Conservation (phyloP, 1,140 invertebrate species). For the Drosophila parabipectinata region DNA sequence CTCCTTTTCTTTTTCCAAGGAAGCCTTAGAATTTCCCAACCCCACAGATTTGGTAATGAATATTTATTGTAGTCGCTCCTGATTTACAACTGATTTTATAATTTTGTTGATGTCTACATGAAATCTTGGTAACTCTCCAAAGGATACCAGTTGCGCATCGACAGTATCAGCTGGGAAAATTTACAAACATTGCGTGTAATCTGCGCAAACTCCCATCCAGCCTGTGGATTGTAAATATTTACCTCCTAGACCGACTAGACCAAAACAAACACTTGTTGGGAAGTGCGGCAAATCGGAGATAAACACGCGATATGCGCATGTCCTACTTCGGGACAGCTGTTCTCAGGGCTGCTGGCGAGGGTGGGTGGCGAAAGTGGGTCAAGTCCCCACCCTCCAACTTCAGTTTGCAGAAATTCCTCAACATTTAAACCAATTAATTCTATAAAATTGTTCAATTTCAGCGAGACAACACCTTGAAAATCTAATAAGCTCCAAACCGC, state of each 20-base stretch:
- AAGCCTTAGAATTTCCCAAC: slow-evolving; percentile 37
- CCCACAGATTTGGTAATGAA: slow-evolving; percentile 18
- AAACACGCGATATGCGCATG: slow-evolving; percentile 73
- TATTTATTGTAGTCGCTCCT: slow-evolving; percentile 34
- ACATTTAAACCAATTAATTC: slow-evolving; percentile 1
- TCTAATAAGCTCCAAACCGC: neutral
- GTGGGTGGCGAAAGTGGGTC: slow-evolving; percentile 67
- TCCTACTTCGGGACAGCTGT: slow-evolving; percentile 64
- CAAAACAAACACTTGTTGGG: slow-evolving; percentile 78
- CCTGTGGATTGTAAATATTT: slow-evolving; percentile 64
- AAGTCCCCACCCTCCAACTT: slow-evolving; percentile 41
- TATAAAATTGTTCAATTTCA: neutral
- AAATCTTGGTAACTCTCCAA: slow-evolving; percentile 7
- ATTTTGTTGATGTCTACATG: neutral
- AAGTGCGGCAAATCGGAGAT: slow-evolving; percentile 48
- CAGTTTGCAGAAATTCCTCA: slow-evolving; percentile 20
- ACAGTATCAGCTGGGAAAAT: slow-evolving; percentile 55
- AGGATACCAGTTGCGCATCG: slow-evolving; percentile 45
- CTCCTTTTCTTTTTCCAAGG: neutral
- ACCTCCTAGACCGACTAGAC: slow-evolving; percentile 28
- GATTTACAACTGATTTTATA: neutral
- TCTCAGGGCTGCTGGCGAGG: slow-evolving; percentile 35
- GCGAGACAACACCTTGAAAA: no score
- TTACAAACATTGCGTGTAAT: slow-evolving; percentile 56
- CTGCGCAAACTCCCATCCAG: slow-evolving; percentile 63